Evolutionary conservation across 1,140 invertebrate species (phyloP), one percentile per base, ranked within the genome.

Genomic region (Nephila pilipes): DNA sequence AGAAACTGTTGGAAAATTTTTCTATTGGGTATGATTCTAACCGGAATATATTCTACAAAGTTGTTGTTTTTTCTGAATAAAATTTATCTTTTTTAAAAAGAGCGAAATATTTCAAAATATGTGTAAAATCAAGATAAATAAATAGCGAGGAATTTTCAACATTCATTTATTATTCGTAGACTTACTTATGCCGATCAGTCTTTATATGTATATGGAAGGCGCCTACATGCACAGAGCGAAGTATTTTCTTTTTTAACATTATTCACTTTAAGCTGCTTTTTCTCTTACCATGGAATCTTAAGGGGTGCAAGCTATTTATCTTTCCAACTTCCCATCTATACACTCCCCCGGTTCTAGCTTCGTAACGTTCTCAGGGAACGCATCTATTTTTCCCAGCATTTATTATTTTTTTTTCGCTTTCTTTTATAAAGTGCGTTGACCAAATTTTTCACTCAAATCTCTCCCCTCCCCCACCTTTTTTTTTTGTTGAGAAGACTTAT

Each of bases 101-200:
- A 46, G 46, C 46, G 46, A 46, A 46, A 46, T 46, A 46, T 46
- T 46, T 46, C 46, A 10, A 46, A 46, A 46, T 46, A 46, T 46
- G 46, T 46, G 46, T 46, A 75, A 75, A 75, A 75, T 75, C 69
- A 75, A 75, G 69, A 75, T 75, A 75, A 29, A 75, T 75, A 75
- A 75, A 75, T 75, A 32, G 29, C 18, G 25, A 18, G 69, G 12
- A 36, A 75, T 75, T 75, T 75, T 75, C 16, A 75, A 16, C 16
- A 18, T 32, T 75, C 69, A 75, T 36, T 75, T 75, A 75, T 75
- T 75, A 32, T 36, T 29, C 14, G 69, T 75, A 18, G 29, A 75
- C 25, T 32, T 5, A 29, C 69, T 36, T 75, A 36, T 36, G 69
- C 14, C 69, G 16, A 32, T 18, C 29, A 75, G 29, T 32, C 29